Evolutionary conservation across 2,888 invertebrate genomes (phyloP).

Genomic region (Serripes groenlandicus): DNA sequence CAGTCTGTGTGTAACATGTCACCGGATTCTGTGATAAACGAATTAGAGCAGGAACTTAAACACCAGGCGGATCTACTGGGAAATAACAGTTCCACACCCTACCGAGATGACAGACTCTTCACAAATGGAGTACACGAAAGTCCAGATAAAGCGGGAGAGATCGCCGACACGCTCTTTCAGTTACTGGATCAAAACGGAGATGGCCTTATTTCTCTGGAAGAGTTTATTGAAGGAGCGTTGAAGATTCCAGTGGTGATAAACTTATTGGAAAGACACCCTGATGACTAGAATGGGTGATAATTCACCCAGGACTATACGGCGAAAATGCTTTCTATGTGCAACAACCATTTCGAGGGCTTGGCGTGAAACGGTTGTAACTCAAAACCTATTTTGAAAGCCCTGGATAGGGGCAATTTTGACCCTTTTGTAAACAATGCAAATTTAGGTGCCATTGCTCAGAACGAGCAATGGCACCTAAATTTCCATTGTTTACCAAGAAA

Average conservation of each 20-base stretch:
- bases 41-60: conserved; percentile 48
- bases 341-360: no score
- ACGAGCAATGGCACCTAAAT: no score
- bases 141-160: conserved; percentile 48
- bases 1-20: conserved; percentile 64
- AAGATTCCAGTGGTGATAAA: conserved; percentile 59
- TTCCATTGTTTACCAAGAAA: no score
- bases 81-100: conserved; percentile 12
- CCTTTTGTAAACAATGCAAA: no score
- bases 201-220: conserved; percentile 60
- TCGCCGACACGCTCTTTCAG: conserved; percentile 55
- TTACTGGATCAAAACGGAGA: conserved; percentile 66
- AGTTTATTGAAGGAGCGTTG: conserved; percentile 64
- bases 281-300: conserved; percentile 14
- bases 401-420: no score
- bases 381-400: no score
- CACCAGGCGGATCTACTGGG: not conserved
- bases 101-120: not conserved
- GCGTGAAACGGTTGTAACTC: no score
- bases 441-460: no score
- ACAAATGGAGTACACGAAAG: conserved; percentile 30
- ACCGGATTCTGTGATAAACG: conserved; percentile 43
- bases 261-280: conserved; percentile 62
- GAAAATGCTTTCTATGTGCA: no score
- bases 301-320: no score